Base-by-base conservation (phyloP, 2,113 vertebrate genomes). In the Eleginops maclovinus region DNA sequence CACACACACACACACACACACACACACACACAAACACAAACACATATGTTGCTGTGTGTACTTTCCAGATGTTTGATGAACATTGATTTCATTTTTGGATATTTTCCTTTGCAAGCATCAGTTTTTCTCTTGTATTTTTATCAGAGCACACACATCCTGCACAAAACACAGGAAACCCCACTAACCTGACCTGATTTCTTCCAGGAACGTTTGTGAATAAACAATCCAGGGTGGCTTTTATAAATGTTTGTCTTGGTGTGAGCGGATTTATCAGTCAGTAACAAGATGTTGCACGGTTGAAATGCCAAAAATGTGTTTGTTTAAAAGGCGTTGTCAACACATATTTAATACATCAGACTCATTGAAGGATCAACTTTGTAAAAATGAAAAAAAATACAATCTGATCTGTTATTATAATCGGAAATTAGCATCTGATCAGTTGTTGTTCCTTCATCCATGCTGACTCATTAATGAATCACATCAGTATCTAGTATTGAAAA, bases 71-170 rank as follows among this genome's bases (percentile, higher is more conserved):
- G 19, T 44, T 53, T 44, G 13, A 67, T 2, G 36, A 14, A 15
- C 59, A 31, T 31, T 22, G 56, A 40, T 36, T 65, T 50, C 12
- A 21, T 44, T 5, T 73, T 46, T 21, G 9, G 31, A 26, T 68
- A 49, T 21, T 75, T 84, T 62, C 17, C n/a, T 0, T 40, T 55
- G n/a, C 17, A 17, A 1, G 3, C 13, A 47, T 76, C 22, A 12
- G 15, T 36, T n/a, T 53, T 22, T 49, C n/a, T n/a, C n/a, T n/a
- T n/a, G n/a, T n/a, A n/a, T 14, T n/a, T 1, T 72, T 64, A 79
- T 78, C 75, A 28, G 54, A n/a, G 10, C 19, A 69, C 63, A 68
- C 62, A 66, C 77, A 61, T 44, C 44, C 53, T 66, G 21, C 28
- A 28, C 43, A 22, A 6, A 36, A 50, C 43, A 9, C 53, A 47